Evolutionary conservation across 2,113 vertebrate genomes (phyloP), one percentile per base, ranked within the genome.

Genomic region (Brachyhypopomus gauderio): DNA sequence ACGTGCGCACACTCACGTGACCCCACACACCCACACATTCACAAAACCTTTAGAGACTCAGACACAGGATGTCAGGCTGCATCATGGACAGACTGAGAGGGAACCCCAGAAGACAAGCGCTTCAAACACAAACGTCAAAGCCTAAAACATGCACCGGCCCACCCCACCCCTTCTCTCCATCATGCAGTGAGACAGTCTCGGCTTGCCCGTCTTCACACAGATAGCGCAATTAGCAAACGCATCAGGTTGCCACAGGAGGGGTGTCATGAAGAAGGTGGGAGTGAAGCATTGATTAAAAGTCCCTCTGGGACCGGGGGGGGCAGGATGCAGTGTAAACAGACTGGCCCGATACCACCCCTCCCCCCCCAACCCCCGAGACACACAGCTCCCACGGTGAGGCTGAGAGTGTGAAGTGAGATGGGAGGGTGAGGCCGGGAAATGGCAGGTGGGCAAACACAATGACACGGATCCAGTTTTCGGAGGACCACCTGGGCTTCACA

Each of bases 161-260:
- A 52, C 5, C 45, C 45, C 45, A 48, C 45, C 45, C 45, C 45
- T 14, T 52, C 45, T 59, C 30, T 6, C 55, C 67, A 30, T 30
- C 52, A 72, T 41, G 4, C 27, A 17, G 59, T 12, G n/a, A 80
- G 81, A 85, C 20, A 12, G 60, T 64, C 67, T 52, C 11, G 71
- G 52, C 77, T 75, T 9, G 27, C 77, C 62, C 82, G 12, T 67
- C 52, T 59, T 58, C 59, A 45, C 66, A 60, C 72, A 80, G 67
- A 77, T 75, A 82, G 59, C 20, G 27, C 81, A 80, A 86, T 86
- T 80, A 86, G 77, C 63, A 72, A 56, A 64, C 63, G 11, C 83
- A 71, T 85, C 83, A 81, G 69, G 80, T 71, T 77, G 55, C 79
- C 25, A 55, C 23, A 38, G 62, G 64, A 69, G 27, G 48, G 75